These are phyloP conservation scores for Drosophila melanosoma DNA, from an alignment of 2,888 invertebrate genomes.

Conservation along the genomic window DNA sequence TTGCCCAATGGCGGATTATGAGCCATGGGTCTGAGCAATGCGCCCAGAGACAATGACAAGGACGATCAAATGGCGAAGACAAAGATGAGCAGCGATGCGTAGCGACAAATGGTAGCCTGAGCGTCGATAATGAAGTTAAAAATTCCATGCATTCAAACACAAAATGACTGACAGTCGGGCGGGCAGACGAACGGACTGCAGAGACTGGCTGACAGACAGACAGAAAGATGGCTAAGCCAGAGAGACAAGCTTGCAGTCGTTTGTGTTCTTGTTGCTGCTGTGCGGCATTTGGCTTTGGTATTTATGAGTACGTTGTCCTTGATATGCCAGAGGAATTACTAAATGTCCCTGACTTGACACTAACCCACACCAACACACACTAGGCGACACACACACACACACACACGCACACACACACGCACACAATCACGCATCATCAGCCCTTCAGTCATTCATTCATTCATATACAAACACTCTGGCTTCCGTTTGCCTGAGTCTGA, in stretches of 20 bases:
- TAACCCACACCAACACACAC: constrained; percentile 63
- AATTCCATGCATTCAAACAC: constrained; percentile 78
- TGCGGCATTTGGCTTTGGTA: constrained; percentile 79
- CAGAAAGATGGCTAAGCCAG: constrained; percentile 13
- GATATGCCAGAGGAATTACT: constrained; percentile 80
- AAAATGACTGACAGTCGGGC: constrained; percentile 52
- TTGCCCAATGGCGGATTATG: constrained; percentile 52
- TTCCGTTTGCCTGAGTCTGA: constrained; percentile 45
- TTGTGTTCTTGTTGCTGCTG: constrained; percentile 49
- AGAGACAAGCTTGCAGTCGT: constrained; percentile 57
- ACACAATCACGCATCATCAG: constrained; percentile 57
- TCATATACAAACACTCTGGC: constrained; percentile 39
- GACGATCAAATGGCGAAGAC: constrained; percentile 37
- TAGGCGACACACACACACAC: constrained; percentile 14
- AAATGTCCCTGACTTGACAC: constrained; percentile 81
- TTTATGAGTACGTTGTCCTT: constrained; percentile 82
- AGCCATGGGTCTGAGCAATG: constrained; percentile 57
- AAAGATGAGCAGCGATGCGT: constrained; percentile 56
- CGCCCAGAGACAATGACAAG: constrained; percentile 65
- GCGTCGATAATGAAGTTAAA: constrained; percentile 78
- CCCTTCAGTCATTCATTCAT: constrained; percentile 63
- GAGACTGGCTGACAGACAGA: background rate
- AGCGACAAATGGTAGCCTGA: constrained; percentile 58
- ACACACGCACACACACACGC: constrained; percentile 6
- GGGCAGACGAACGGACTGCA: constrained; percentile 4